These are phyloP conservation scores for Pipistrellus pipistrellus DNA, from an alignment of 2,797 vertebrate genomes.

Conservation along the genomic window DNA sequence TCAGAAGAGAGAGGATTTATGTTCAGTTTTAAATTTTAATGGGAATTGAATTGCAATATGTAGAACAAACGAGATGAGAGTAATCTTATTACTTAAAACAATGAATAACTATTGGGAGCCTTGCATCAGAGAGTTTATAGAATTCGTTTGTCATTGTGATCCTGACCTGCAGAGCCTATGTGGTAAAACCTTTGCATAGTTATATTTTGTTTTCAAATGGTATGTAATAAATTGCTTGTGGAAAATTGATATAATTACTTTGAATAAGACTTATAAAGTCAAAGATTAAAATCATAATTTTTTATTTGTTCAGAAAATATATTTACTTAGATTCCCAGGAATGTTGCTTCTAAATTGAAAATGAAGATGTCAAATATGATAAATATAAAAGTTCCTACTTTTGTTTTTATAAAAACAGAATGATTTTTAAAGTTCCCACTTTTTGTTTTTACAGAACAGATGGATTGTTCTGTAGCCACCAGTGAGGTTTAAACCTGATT, in stretches of 20 bases:
- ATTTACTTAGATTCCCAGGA: not conserved
- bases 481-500: not conserved
- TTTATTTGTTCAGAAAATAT: not conserved
- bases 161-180: not conserved
- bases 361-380: not conserved
- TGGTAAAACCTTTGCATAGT: not conserved
- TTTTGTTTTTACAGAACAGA: not conserved
- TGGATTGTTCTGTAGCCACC: not conserved
- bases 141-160: not conserved
- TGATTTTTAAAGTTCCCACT: not conserved
- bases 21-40: constrained; percentile 5
- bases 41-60: not conserved
- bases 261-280: not conserved
- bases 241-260: constrained; percentile 1
- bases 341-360: constrained; percentile 2
- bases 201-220: constrained; percentile 13
- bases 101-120: not conserved
- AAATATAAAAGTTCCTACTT: not conserved
- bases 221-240: not conserved
- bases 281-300: not conserved
- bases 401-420: not conserved
- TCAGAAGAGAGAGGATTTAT: not conserved
- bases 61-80: not conserved
- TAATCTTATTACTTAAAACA: constrained; percentile 3
- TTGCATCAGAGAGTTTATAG: not conserved